These are phyloP conservation scores for Leptinotarsa defecta DNA, from an alignment of 1,140 invertebrate genomes.

Conservation along the genomic window DNA sequence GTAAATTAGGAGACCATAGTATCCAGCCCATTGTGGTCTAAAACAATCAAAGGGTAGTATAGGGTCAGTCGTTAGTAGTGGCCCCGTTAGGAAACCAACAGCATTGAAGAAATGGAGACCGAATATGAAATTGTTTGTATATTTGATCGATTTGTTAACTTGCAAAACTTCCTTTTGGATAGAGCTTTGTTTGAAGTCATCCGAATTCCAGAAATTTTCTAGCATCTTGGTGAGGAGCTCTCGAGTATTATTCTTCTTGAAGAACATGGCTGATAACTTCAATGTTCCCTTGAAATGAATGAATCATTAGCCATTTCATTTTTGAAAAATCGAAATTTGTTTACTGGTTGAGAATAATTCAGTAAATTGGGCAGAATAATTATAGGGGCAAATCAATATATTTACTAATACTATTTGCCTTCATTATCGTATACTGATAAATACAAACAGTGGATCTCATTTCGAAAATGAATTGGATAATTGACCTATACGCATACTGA, in stretches of 20 bases:
- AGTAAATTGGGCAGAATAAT: too few species aligned
- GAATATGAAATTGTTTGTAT: not conserved
- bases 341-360: too few species aligned
- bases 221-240: not conserved
- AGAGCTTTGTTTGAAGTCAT: not conserved
- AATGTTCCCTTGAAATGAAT: not conserved
- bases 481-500: too few species aligned
- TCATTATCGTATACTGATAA: too few species aligned
- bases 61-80: not conserved
- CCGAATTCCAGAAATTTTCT: not conserved
- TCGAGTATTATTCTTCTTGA: not conserved
- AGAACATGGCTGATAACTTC: not conserved
- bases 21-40: not conserved
- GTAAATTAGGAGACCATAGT: not conserved
- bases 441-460: too few species aligned
- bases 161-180: not conserved
- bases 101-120: not conserved
- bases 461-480: too few species aligned
- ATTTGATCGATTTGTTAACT: not conserved
- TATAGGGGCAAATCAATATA: too few species aligned
- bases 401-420: too few species aligned
- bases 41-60: not conserved
- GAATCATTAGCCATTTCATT: too few species aligned
- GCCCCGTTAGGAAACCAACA: not conserved
- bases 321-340: too few species aligned